Evolutionary conservation across 2,113 vertebrate species (phyloP).

Genomic region (Festucalex cinctus): DNA sequence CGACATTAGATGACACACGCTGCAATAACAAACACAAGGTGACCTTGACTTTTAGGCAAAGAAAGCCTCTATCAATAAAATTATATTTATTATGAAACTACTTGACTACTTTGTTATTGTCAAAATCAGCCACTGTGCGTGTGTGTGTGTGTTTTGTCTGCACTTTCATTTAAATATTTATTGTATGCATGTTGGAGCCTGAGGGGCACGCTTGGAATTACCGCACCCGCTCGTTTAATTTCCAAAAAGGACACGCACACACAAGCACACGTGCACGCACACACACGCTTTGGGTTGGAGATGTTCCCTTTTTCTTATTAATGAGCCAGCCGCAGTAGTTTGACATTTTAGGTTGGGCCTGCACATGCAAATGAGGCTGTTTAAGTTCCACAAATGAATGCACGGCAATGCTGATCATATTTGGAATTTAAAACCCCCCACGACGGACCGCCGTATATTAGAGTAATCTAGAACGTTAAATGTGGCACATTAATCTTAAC

Average conservation of each 20-base stretch:
- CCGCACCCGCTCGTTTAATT: conserved; percentile 70
- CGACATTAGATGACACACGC: neutral
- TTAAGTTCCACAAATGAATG: conserved; percentile 35
- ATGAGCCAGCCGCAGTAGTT: conserved; percentile 62
- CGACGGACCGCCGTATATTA: neutral
- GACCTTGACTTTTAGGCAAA: neutral
- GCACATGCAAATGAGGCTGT: conserved; percentile 71
- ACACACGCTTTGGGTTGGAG: conserved; percentile 63
- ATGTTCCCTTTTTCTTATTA: conserved; percentile 72
- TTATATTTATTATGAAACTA: conserved; percentile 22
- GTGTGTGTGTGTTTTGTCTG: conserved; percentile 43
- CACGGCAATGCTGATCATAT: conserved; percentile 25
- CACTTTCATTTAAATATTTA: conserved; percentile 74
- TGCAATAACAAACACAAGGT: neutral
- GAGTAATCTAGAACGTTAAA: neutral
- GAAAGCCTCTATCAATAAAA: neutral
- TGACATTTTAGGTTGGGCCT: conserved; percentile 72
- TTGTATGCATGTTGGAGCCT: conserved; percentile 65
- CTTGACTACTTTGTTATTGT: conserved; percentile 11
- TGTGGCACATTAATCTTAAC: neutral
- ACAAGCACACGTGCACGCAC: conserved; percentile 6
- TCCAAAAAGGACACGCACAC: conserved; percentile 52
- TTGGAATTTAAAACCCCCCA: conserved; percentile 1
- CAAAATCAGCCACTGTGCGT: conserved; percentile 50
- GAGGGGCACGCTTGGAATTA: conserved; percentile 71